Conservation (phyloP, 2,113 vertebrate species). For the Pteronura brasiliensis region DNA sequence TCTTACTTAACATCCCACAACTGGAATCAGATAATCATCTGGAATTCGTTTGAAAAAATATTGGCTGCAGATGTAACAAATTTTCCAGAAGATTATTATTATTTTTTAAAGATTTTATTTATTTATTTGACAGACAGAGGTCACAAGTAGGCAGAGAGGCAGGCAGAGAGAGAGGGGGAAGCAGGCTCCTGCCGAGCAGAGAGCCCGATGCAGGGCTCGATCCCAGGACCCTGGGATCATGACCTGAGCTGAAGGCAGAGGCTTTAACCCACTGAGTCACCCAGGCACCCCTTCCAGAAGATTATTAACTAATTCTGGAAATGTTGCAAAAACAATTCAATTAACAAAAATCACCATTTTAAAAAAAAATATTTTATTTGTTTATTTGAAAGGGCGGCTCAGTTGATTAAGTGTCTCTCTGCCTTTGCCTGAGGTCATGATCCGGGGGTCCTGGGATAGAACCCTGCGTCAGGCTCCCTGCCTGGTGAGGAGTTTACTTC, state of each 20-base stretch:
- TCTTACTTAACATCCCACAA: not conserved
- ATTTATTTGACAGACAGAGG: too few species aligned
- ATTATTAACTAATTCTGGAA: not conserved
- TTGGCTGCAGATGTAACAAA: not conserved
- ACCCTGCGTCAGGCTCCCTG: not conserved
- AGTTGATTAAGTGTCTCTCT: not conserved
- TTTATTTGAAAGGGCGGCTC: too few species aligned
- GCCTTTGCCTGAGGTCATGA: not conserved
- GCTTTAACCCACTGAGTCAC: too few species aligned
- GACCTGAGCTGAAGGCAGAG: too few species aligned
- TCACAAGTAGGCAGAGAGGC: too few species aligned
- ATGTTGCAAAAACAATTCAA: not conserved
- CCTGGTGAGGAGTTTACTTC: not conserved
- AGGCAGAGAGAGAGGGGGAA: too few species aligned
- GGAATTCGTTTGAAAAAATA: not conserved
- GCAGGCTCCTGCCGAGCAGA: too few species aligned
- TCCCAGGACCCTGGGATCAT: too few species aligned
- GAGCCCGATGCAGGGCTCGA: too few species aligned
- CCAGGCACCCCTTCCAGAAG: not conserved
- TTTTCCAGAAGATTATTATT: not conserved
- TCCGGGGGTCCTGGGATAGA: not conserved
- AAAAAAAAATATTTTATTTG: too few species aligned
- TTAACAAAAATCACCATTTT: too few species aligned
- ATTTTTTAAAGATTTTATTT: too few species aligned
- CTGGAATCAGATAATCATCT: not conserved